phyloP scores from a whole-genome alignment of 30 jellyfish, hydroid and myxozoan species.

The Hydra vulgaris region DNA sequence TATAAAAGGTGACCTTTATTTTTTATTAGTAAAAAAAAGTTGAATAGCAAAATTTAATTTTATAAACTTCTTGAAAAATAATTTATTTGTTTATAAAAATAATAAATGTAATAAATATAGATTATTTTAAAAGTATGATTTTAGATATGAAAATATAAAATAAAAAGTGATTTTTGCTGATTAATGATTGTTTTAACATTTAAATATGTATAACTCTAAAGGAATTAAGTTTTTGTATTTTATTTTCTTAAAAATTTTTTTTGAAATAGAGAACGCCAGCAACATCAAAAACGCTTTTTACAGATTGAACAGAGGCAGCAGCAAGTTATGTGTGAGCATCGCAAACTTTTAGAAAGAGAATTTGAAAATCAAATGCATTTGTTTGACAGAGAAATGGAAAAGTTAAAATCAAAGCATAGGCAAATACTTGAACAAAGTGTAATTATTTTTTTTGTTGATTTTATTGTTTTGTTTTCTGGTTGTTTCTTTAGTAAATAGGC shows the following conservation, averaged over 20 bases:
- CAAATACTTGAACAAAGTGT: constrained; percentile 85
- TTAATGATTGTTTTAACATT: too few species aligned
- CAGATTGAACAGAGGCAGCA: constrained; percentile 83
- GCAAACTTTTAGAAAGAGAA: constrained; percentile 78
- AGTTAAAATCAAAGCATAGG: constrained; percentile 64
- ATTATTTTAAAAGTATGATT: background rate
- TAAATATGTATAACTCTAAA: too few species aligned
- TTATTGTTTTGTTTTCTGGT: background rate
- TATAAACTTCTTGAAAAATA: background rate
- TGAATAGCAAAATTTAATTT: background rate
- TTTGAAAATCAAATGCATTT: constrained; percentile 96
- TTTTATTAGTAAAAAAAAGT: background rate
- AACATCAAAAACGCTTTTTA: constrained; percentile 77
- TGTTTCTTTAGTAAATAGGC: too few species aligned
- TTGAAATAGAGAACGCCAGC: constrained; percentile 63
- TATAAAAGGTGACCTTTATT: constrained; percentile 48
- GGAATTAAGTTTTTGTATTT: too few species aligned
- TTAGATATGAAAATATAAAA: too few species aligned
- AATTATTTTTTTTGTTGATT: background rate
- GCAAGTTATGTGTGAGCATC: constrained; percentile 83
- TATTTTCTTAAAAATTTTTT: background rate
- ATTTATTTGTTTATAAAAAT: background rate
- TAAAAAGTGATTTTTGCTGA: too few species aligned
- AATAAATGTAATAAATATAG: background rate
- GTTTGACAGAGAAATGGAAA: constrained; percentile 93